Conservation (phyloP, 53 echinoderm and acorn worm species). For the Mesocentrotus franciscanus region DNA sequence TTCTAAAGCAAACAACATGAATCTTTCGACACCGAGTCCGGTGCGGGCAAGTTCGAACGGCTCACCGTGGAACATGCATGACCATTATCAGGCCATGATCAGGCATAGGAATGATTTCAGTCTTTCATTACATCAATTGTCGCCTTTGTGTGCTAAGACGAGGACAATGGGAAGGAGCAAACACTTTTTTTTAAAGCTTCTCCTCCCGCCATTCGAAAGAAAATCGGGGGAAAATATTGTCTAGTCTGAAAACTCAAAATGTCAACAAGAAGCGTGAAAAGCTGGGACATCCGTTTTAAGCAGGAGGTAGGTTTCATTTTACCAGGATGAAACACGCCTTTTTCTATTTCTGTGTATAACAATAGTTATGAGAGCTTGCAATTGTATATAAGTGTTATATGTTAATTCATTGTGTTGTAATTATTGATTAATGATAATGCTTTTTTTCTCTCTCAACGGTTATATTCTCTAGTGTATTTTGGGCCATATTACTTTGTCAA, state of each 20-base stretch:
- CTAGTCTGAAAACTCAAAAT: constrained; percentile 13
- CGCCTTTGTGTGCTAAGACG: constrained; percentile 20
- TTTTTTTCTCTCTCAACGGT: too few relatives aligned
- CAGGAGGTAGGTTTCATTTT: constrained; percentile 10
- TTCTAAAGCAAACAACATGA: not conserved
- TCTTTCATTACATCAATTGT: constrained; percentile 47
- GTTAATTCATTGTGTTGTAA: not conserved
- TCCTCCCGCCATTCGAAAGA: constrained; percentile 11
- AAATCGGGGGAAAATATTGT: constrained; percentile 30
- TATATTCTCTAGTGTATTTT: too few relatives aligned
- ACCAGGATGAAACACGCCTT: not conserved
- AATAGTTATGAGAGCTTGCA: not conserved
- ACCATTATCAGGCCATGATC: constrained; percentile 39
- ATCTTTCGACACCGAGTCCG: constrained; percentile 12
- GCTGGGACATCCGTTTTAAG: constrained; percentile 19
- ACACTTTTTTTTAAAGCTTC: constrained; percentile 12
- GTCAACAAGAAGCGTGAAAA: constrained; percentile 43
- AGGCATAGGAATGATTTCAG: constrained; percentile 16
- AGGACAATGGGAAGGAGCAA: constrained; percentile 34
- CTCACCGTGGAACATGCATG: not conserved
- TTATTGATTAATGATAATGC: not conserved
- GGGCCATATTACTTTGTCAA: too few relatives aligned
- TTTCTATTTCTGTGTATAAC: not conserved
- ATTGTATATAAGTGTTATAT: not conserved
- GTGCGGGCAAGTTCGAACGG: not conserved